Evolutionary conservation across 1,140 invertebrate species (phyloP), one percentile per base, ranked within the genome.

Genomic region (Achatina immaculata): DNA sequence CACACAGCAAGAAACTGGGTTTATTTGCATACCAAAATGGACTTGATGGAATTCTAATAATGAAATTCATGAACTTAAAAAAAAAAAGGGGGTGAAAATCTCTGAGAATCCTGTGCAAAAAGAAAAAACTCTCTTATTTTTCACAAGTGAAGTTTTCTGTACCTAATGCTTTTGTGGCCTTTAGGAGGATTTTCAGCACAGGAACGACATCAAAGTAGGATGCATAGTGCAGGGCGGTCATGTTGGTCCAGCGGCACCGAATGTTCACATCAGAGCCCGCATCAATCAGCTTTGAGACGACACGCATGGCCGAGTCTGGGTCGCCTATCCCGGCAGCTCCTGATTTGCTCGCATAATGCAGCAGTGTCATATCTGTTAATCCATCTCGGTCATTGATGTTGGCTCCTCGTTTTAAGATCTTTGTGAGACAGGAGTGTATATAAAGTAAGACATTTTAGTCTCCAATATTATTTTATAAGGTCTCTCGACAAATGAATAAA

Each of bases 141-240:
- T n/a, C n/a, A n/a, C n/a, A n/a, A n/a, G n/a, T n/a, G n/a, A n/a
- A n/a, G n/a, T n/a, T n/a, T n/a, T n/a, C n/a, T n/a, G n/a, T n/a
- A 90, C 91, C 91, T 83, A 91, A 81, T 73, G 85, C 88, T 88
- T 89, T 90, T 36, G 89, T 89, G 45, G 87, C 86, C 84, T 90
- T 90, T 0, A 92, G 83, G 11, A 93, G 86, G 43, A 92, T 84
- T 85, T 91, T 89, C 21, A 93, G 86, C 7, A 93, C 92, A 72
- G 91, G 89, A 21, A 92, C 91, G 31, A 93, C 92, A 89, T 93
- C 92, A 86, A 93, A 93, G 84, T 93, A 93, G 6, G 92, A 91
- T 34, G 93, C 93, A 87, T 93, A 93, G 86, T 93, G 93, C 43
- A 93, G 84, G 34, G 93, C 91, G 51, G 92, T 92, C 93, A 93